Conservation (phyloP, 2,888 invertebrate species). For the Campoplex nolae region DNA sequence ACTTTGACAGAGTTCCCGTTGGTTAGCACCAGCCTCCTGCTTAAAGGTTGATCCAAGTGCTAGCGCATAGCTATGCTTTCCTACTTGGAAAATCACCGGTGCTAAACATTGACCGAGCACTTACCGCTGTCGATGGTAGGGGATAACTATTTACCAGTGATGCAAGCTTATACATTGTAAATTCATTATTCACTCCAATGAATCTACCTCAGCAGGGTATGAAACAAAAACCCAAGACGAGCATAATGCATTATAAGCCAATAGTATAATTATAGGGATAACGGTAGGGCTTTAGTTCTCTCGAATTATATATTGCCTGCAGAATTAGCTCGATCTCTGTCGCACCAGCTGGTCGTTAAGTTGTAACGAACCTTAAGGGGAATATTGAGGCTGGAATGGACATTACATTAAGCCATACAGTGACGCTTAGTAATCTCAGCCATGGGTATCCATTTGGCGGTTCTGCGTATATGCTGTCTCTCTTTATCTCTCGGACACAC, state of each 20-base stretch:
- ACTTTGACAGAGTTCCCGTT: no score
- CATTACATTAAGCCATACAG: slow-evolving; percentile 79
- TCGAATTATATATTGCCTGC: slow-evolving; percentile 69
- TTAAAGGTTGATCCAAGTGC: no score
- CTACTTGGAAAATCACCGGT: no score
- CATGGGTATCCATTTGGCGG: slow-evolving; percentile 83
- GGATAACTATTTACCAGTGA: neutral
- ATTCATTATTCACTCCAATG: slow-evolving; percentile 8
- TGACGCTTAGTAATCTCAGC: slow-evolving; percentile 82
- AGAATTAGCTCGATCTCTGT: slow-evolving; percentile 56
- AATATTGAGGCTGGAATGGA: slow-evolving; percentile 60
- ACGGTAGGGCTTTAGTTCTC: slow-evolving; percentile 21
- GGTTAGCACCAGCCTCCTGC: no score
- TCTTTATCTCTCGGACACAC: neutral
- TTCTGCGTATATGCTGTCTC: slow-evolving; percentile 43
- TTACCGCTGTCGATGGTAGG: no score
- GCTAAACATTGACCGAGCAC: no score
- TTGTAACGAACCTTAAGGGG: slow-evolving; percentile 74
- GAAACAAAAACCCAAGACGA: slow-evolving; percentile 16
- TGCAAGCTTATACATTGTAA: neutral
- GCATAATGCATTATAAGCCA: slow-evolving; percentile 45
- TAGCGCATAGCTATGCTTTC: no score
- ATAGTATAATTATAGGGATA: slow-evolving; percentile 57
- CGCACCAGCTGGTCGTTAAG: slow-evolving; percentile 15
- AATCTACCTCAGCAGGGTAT: neutral